phyloP scores from a whole-genome alignment of 2,888 invertebrate species.

The Eupithecia abbreviata region DNA sequence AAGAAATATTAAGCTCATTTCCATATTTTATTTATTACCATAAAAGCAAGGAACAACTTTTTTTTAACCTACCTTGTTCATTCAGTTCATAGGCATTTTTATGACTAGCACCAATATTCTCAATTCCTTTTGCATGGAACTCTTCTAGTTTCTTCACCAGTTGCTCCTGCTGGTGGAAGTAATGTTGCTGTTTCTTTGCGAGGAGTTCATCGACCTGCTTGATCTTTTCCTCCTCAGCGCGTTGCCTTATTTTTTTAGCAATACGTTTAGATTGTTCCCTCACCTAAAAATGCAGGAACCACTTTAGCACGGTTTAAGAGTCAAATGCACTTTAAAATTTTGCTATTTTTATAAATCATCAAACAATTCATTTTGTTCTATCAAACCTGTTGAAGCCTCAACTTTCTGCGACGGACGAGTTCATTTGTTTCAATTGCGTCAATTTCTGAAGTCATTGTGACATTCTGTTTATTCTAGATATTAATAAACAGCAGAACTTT shows the following conservation, averaged over 20 bases:
- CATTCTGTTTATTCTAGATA: conserved; percentile 41
- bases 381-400: conserved; percentile 79
- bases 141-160: conserved; percentile 70
- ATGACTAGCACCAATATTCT: conserved; percentile 71
- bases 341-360: conserved; percentile 32
- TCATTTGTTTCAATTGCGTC: conserved; percentile 78
- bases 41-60: too few relatives aligned
- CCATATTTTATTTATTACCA: not conserved
- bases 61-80: conserved; percentile 52
- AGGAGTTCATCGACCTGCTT: conserved; percentile 65
- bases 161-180: conserved; percentile 69
- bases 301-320: conserved; percentile 26
- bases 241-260: conserved; percentile 76
- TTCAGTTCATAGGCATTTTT: conserved; percentile 60
- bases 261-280: conserved; percentile 81
- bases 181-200: conserved; percentile 67
- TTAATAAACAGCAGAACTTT: not conserved
- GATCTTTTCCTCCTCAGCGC: conserved; percentile 72
- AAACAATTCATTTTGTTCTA: conserved; percentile 17
- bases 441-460: conserved; percentile 73
- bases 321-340: conserved; percentile 35
- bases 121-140: conserved; percentile 65
- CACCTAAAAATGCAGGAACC: conserved; percentile 65
- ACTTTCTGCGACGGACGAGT: conserved; percentile 74
- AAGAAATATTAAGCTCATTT: not conserved